phyloP scores from a whole-genome alignment of 2,888 invertebrate species.

The Antheraea yamamai region DNA sequence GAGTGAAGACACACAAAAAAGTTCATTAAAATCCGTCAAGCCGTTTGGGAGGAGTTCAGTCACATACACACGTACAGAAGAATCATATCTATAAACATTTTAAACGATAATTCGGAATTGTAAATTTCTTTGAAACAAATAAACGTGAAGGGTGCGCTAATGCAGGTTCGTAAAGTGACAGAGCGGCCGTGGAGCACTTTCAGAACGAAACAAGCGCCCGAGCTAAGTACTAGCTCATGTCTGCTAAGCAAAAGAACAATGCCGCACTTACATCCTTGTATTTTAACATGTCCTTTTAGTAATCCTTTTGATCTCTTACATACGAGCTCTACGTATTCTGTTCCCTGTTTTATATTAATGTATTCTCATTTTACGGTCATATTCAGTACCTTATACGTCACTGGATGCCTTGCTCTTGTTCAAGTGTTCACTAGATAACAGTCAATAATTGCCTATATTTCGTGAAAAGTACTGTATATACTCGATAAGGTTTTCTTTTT shows the following conservation, averaged over 20 bases:
- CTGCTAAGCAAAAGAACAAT: conserved; percentile 43
- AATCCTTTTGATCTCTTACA: conserved; percentile 27
- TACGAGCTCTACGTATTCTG: not conserved
- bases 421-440: no score
- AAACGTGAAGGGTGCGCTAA: conserved; percentile 44
- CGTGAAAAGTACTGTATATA: no score
- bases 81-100: no score
- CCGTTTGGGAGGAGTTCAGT: no score
- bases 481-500: no score
- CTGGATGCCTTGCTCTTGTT: no score
- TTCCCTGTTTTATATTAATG: not conserved
- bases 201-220: conserved; percentile 32
- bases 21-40: no score
- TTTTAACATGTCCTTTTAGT: conserved; percentile 27
- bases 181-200: conserved; percentile 33
- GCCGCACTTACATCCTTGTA: conserved; percentile 31
- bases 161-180: conserved; percentile 35
- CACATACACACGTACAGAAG: no score
- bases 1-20: no score
- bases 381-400: not conserved
- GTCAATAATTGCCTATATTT: no score
- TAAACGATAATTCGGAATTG: no score
- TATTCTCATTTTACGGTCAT: not conserved
- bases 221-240: conserved; percentile 38
- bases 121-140: conserved; percentile 15